These are phyloP conservation scores for Chloebia gouldiae DNA, from an alignment of 2,113 vertebrate genomes.

Conservation along the genomic window DNA sequence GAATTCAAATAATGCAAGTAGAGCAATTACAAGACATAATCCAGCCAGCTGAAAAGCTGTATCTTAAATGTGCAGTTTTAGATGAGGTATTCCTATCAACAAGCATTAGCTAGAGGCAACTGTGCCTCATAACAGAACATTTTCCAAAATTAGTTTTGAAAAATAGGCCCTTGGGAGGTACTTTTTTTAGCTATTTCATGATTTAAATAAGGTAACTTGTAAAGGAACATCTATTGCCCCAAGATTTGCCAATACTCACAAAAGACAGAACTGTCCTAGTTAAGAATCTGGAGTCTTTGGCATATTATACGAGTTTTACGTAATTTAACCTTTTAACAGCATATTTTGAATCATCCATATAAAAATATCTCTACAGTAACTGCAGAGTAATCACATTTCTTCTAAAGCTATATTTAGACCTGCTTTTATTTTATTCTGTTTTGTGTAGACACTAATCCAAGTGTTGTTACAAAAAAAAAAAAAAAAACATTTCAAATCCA, in stretches of 20 bases:
- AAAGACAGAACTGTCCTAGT: conserved; percentile 1
- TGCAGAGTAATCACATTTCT: neutral
- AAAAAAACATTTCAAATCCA: neutral
- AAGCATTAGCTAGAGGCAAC: conserved; percentile 12
- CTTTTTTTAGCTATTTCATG: neutral
- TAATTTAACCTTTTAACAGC: conserved; percentile 21
- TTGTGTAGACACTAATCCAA: neutral
- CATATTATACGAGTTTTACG: neutral
- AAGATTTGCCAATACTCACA: neutral
- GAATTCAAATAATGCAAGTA: conserved; percentile 17
- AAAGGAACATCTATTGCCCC: conserved; percentile 35
- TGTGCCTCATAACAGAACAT: conserved; percentile 20
- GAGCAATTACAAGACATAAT: conserved; percentile 30
- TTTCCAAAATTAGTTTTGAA: conserved; percentile 54
- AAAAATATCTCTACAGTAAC: neutral
- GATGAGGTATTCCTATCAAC: conserved; percentile 9
- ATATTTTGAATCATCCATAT: neutral
- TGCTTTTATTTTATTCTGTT: neutral
- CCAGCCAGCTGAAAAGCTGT: conserved; percentile 22
- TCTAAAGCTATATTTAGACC: neutral
- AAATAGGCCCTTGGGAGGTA: conserved; percentile 6
- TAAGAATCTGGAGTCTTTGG: neutral
- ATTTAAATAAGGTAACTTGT: conserved; percentile 34
- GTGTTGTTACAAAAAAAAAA: neutral
- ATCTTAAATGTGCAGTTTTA: neutral